These are phyloP conservation scores for Pseudopipra pipra DNA, from an alignment of 2,113 vertebrate species.

Conservation along the genomic window DNA sequence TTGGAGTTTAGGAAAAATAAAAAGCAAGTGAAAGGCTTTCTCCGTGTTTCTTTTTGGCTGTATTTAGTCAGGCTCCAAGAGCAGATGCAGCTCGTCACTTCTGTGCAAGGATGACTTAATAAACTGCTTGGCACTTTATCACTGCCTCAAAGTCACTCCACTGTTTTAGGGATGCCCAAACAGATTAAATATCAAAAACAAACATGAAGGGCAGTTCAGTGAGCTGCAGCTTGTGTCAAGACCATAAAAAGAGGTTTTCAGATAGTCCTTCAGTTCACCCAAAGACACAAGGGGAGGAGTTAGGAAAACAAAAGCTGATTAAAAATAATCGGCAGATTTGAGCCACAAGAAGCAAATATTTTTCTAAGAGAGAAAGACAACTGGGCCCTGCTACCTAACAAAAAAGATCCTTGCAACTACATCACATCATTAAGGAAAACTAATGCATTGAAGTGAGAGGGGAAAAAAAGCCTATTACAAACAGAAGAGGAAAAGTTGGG, in stretches of 20 bases:
- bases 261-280: background rate
- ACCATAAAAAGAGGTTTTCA: slow-evolving; percentile 30
- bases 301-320: background rate
- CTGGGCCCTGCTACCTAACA: background rate
- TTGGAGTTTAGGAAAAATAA: background rate
- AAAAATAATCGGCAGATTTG: background rate
- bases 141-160: slow-evolving; percentile 2
- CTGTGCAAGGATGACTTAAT: slow-evolving; percentile 47
- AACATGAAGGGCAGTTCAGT: background rate
- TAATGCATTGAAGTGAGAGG: background rate
- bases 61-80: slow-evolving; percentile 1
- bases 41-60: background rate
- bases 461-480: accelerated
- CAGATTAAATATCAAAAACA: slow-evolving; percentile 63
- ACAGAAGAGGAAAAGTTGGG: background rate
- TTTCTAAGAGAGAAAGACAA: background rate
- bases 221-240: slow-evolving; percentile 29
- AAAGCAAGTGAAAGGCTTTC: slow-evolving; percentile 27
- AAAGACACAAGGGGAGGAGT: background rate
- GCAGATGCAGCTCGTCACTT: slow-evolving; percentile 40
- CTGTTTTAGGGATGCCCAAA: slow-evolving; percentile 53
- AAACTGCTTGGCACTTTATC: slow-evolving; percentile 48
- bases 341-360: background rate
- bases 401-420: background rate
- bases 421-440: background rate